Evolutionary conservation across 2,888 invertebrate species (phyloP), one percentile per base, ranked within the genome.

Genomic region (Carterocephalus palaemon): DNA sequence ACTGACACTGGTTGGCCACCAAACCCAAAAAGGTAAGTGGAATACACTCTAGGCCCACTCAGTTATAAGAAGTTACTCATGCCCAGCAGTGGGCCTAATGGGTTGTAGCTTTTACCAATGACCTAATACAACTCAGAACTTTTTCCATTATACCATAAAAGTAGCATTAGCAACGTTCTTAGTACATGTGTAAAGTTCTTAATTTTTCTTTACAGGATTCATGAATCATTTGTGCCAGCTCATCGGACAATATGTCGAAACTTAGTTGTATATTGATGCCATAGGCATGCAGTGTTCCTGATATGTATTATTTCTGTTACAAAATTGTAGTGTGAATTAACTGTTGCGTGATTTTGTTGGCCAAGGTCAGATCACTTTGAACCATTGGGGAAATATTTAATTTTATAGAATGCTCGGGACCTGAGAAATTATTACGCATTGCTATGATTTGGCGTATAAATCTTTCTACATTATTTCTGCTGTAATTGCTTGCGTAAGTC

Each of bases 261-360:
- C 45, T 42, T 52, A 53, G 51, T 52, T 53, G 51, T 53, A 12
- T 54, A 53, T 59, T 57, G 53, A 57, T 57, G 62, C 56, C 53
- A 49, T 63, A 55, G 57, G 59, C 56, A 51, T 62, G 46, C 38
- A 48, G 56, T 62, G 66, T 68, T 71, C 64, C 63, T 70, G 48
- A 53, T 52, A 31, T 12, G 20, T 10, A 17, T 37, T 45, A 16
- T 45, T 65, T 52, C 59, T 62, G 59, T 63, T 51, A 61, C 52
- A 52, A 59, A 57, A 56, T 54, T 49, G 47, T 53, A 52, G 55
- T 58, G 54, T 54, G 52, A 57, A 58, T 57, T 57, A 55, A 29
- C 26, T 16, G 4, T 36, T 36, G 34, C 13, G 10, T 36, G 36
- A 23, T 37, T 10, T 36, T 15, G 22, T 12, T 20, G 22, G 23